Conservation (phyloP, 2,888 invertebrate species). For the Lithophane ornitopus region DNA sequence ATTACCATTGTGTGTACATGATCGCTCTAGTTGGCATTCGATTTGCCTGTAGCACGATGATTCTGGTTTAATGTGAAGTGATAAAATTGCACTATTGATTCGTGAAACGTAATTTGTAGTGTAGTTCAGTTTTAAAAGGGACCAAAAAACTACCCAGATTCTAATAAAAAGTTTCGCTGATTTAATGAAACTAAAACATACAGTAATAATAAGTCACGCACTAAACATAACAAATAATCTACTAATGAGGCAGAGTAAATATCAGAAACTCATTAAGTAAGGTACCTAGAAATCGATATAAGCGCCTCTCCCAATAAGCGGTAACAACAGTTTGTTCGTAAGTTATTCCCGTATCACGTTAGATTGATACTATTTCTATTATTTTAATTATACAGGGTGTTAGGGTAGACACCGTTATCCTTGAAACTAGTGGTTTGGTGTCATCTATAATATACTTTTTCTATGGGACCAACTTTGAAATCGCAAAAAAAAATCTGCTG, state of each 20-base stretch:
- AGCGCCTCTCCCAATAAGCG: constrained; percentile 17
- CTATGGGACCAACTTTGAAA: no score
- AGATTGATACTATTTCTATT: constrained; percentile 23
- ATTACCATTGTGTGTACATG: constrained; percentile 54
- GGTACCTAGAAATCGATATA: constrained; percentile 36
- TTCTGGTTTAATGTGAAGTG: constrained; percentile 26
- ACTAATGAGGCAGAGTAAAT: constrained; percentile 10
- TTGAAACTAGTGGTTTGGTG: no score
- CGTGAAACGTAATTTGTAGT: background rate
- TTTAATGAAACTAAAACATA: constrained; percentile 16
- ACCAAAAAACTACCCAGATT: no score
- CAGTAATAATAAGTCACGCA: constrained; percentile 2
- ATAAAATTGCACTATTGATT: constrained; percentile 13
- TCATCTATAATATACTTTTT: no score
- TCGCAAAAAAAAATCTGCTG: no score
- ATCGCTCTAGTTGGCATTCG: constrained; percentile 39
- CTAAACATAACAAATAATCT: constrained; percentile 14
- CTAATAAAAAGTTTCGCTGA: background rate
- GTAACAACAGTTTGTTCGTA: constrained; percentile 34
- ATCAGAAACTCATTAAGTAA: constrained; percentile 41
- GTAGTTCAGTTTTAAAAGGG: background rate
- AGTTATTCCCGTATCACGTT: constrained; percentile 27
- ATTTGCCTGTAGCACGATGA: constrained; percentile 28
- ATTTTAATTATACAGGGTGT: background rate
- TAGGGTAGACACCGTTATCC: no score